Percentiles rank a stretch among this genome's conserved stretches.
phyloP scores from a whole-genome alignment of 2,113 vertebrate genomes.

The Addax nasomaculatus region DNA sequence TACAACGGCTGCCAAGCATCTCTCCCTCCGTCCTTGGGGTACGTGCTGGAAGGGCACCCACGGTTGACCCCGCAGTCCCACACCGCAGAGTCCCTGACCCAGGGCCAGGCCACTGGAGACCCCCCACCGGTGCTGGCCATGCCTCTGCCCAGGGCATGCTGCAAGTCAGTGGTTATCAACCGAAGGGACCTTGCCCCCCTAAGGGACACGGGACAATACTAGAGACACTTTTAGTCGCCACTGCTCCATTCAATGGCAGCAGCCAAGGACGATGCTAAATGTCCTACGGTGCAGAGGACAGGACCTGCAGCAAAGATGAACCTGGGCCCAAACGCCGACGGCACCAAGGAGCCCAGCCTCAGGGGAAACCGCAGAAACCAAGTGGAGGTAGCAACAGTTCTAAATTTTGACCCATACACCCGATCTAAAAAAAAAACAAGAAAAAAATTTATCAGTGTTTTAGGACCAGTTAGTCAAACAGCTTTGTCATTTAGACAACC shows the following conservation, averaged over 20 bases:
- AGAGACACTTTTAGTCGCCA: not conserved
- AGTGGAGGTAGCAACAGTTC: not conserved
- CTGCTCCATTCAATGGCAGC: not conserved
- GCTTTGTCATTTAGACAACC: not conserved
- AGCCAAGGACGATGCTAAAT: not conserved
- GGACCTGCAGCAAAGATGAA: not conserved
- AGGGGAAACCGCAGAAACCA: not conserved
- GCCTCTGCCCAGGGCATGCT: not conserved
- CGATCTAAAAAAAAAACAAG: not conserved
- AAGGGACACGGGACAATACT: not conserved
- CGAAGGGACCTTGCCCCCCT: not conserved
- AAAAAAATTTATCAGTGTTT: not conserved
- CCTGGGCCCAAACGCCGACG: accelerated
- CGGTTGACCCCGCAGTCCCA: not conserved
- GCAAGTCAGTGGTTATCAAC: too few relatives aligned
- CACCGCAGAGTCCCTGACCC: not conserved
- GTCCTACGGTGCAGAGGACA: too few relatives aligned
- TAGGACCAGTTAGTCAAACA: not conserved
- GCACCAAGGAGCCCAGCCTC: not conserved
- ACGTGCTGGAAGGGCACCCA: accelerated
- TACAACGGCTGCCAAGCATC: accelerated
- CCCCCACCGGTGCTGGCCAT: not conserved
- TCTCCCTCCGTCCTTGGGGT: not conserved
- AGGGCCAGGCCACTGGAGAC: not conserved
- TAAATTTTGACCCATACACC: not conserved